Base-by-base conservation (phyloP, 2,888 invertebrate species). In the Molanna angustata region DNA sequence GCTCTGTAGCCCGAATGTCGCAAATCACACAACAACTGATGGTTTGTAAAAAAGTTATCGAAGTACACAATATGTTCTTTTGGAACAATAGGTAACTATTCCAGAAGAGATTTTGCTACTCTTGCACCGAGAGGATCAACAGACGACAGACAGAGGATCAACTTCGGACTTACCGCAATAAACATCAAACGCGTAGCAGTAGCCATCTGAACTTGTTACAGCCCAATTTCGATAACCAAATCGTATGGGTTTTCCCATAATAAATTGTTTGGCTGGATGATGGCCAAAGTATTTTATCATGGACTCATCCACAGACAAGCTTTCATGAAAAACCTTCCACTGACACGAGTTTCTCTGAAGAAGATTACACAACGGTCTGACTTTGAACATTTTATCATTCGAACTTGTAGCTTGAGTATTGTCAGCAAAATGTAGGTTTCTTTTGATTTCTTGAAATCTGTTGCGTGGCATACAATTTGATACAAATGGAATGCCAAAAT, bases 221-320 rank as follows among this genome's bases (percentile, higher is more conserved):
- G 61, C 55, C 64, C 62, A 64, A 33, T 64, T 60, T 52, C 64
- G 64, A 49, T 61, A 64, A 13, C 62, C 63, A 58, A 64, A 64
- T 4, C 63, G 48, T 11, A 66, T 58, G 41, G 64, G 63, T 50
- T 64, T 64, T 4, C 62, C 60, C 21, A 55, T 49, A 33, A 64
- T 64, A 40, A 61, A 64, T 54, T 63, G 62, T 52, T 65, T 63
- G 2, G 60, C 27, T 2, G 56, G 45, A 53, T 63, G 60, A 32
- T 60, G 61, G 0, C 62, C 62, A 51, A 48, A 64, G 45, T 61
- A 63, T 58, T 61, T 51, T 35, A 63, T 58, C 59, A 64, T 62
- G 1, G 60, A 55, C 53, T 62, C 62, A 54, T 63, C 62, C 17
- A 63, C 56, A n/a, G 56, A 63, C 9, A 62, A 49, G 39, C 56